A percentile compares a stretch with the other conserved stretches of the same genome.
Conservation (phyloP, 2,888 invertebrate genomes). For the Phaedon cochleariae region DNA sequence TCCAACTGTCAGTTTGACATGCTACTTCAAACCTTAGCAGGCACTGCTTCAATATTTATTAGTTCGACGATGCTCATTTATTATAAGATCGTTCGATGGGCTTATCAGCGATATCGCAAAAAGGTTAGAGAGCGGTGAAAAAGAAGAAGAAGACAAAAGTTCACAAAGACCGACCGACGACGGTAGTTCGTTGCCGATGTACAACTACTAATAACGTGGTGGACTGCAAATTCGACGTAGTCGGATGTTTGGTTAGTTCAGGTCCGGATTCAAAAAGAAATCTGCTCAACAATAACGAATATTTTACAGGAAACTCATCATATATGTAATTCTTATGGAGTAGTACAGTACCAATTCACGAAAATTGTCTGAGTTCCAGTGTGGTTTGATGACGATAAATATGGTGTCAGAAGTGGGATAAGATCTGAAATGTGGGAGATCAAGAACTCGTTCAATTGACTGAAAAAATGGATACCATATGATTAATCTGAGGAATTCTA, state of each 20-base stretch:
- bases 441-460: too few relatives aligned
- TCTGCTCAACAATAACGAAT: too few relatives aligned
- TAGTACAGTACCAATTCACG: too few relatives aligned
- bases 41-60: constrained; percentile 54
- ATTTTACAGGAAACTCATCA: too few relatives aligned
- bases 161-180: constrained; percentile 44
- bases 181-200: constrained; percentile 49
- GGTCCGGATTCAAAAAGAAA: constrained; percentile 18
- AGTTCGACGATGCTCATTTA: constrained; percentile 48
- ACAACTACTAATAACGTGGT: constrained; percentile 51
- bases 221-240: constrained; percentile 49
- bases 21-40: constrained; percentile 59
- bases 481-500: too few relatives aligned
- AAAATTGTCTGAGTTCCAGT: too few relatives aligned
- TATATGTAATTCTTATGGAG: too few relatives aligned
- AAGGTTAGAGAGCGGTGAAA: constrained; percentile 33
- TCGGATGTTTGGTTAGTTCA: constrained; percentile 32
- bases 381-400: too few relatives aligned
- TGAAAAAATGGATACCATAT: too few relatives aligned
- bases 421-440: too few relatives aligned
- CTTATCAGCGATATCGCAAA: constrained; percentile 44
- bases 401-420: too few relatives aligned
- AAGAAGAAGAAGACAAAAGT: constrained; percentile 27
- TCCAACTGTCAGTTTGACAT: constrained; percentile 58
- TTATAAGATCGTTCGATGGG: constrained; percentile 34